These are phyloP conservation scores for Gymnorhina tibicen DNA, from an alignment of 2,113 vertebrate species.

Conservation along the genomic window DNA sequence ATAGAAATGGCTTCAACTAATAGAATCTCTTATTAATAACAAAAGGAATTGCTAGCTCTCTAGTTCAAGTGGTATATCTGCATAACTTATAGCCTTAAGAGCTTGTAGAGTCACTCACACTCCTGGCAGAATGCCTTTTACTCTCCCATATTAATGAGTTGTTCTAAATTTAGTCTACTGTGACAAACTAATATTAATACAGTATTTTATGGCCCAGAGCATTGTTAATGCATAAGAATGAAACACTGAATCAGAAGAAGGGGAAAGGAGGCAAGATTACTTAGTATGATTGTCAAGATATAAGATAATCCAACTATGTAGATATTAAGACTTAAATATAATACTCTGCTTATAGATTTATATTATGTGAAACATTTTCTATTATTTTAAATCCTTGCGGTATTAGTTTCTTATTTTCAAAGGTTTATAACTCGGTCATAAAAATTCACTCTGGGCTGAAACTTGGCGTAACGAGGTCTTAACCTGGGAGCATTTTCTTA, in stretches of 20 bases:
- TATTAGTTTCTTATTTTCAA: slow-evolving; percentile 83
- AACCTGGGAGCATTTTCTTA: slow-evolving; percentile 66
- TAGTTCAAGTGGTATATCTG: slow-evolving; percentile 81
- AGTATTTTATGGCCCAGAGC: slow-evolving; percentile 83
- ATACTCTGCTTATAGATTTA: slow-evolving; percentile 83
- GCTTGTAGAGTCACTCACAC: slow-evolving; percentile 73
- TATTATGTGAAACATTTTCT: slow-evolving; percentile 86
- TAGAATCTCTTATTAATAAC: slow-evolving; percentile 81
- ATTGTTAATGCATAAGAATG: slow-evolving; percentile 81
- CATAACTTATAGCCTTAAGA: slow-evolving; percentile 83
- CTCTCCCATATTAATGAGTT: slow-evolving; percentile 84
- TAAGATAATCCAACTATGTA: slow-evolving; percentile 82
- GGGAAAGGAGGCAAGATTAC: slow-evolving; percentile 71
- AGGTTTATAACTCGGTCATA: slow-evolving; percentile 76
- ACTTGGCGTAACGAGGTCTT: slow-evolving; percentile 70
- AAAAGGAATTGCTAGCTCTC: slow-evolving; percentile 73
- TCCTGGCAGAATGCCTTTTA: slow-evolving; percentile 81
- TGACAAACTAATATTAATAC: slow-evolving; percentile 89
- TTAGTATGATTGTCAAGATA: slow-evolving; percentile 83
- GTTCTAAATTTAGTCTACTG: slow-evolving; percentile 85
- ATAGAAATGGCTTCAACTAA: slow-evolving; percentile 72
- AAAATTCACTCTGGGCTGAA: slow-evolving; percentile 74
- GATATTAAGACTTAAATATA: slow-evolving; percentile 87
- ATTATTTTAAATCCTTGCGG: slow-evolving; percentile 83
- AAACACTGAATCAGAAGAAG: slow-evolving; percentile 75